Percentiles rank a stretch among this genome's conserved stretches.
Conservation (phyloP, 37 sponge, comb jelly and placozoan species). For the Ianthella basta region DNA sequence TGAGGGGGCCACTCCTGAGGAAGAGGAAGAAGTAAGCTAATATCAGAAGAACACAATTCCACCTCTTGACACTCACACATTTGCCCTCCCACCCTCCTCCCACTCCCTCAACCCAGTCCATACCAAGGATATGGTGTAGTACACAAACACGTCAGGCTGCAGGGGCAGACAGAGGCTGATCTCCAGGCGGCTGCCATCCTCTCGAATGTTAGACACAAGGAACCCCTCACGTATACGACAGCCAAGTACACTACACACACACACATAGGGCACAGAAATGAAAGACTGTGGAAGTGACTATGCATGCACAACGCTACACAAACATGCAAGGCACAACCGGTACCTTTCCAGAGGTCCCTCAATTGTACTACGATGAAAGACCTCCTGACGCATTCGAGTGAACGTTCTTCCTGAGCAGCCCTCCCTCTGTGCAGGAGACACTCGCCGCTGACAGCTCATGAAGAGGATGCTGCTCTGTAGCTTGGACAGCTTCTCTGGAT, state of each 20-base stretch:
- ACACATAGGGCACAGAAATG: background rate
- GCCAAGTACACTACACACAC: constrained; percentile 62
- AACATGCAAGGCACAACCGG: too few species aligned
- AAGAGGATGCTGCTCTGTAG: constrained; percentile 6
- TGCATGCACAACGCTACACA: background rate
- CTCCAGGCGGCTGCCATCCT: constrained; percentile 36
- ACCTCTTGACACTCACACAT: background rate
- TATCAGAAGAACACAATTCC: background rate
- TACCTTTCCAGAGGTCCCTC: constrained; percentile 20
- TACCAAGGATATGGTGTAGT: constrained; percentile 64
- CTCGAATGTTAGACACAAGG: constrained; percentile 27
- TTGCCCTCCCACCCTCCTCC: background rate
- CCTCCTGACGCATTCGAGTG: background rate
- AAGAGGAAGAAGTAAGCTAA: too few species aligned
- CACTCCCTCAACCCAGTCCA: background rate
- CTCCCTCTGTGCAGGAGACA: background rate
- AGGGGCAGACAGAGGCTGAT: constrained; percentile 54
- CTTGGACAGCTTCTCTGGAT: constrained; percentile 43
- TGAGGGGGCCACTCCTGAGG: background rate
- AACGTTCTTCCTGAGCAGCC: background rate
- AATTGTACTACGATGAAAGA: constrained; percentile 7
- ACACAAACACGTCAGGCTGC: constrained; percentile 68
- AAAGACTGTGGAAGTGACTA: background rate
- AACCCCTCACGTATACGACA: constrained; percentile 75
- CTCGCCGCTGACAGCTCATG: background rate